Base-by-base conservation (phyloP, 2,797 vertebrate species). In the Acanthurus leucopareius region DNA sequence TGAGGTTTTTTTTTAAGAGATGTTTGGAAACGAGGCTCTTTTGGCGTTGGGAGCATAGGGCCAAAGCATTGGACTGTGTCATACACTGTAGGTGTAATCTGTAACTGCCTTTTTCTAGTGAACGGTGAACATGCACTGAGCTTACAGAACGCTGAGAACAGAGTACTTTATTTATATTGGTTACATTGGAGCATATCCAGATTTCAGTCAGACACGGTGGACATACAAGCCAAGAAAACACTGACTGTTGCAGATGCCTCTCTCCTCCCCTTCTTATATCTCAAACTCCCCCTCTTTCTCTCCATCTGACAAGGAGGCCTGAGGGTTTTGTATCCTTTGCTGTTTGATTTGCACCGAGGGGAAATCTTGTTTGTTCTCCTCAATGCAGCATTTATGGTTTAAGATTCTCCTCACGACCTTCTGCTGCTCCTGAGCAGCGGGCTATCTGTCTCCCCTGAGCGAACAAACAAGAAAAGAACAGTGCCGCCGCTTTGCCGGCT, bases 301-400 rank as follows among this genome's bases (percentile, higher is more conserved):
- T 77, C 68, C 20, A n/a, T 86, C 82, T 91, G 88, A 89, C 88
- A 86, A 57, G 53, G 20, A 73, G 89, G 88, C 87, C 90, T 79
- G 77, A 63, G 84, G 91, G 86, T 66, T 84, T 89, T 88, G 87
- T 85, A 71, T 84, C 82, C 83, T 84, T 79, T 5, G 61, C 87
- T 89, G 88, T 92, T 88, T 88, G 92, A 93, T 90, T 92, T 78
- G 89, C 86, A 89, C 91, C 77, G 42, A 84, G 84, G 87, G 90
- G 90, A 89, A 90, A 86, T 90, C 82, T 86, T 92, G 91, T 93
- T 94, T 94, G 92, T 92, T 90, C 92, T 93, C 93, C 80, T 93
- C 93, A 93, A 89, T 94, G 93, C 93, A 91, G 90, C 91, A 94
- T 93, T 92, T 91, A 89, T 42, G 80, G 56, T 89, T 94, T 94